Base-by-base conservation (phyloP, 2,888 invertebrate genomes). In the Subacronicta megacephala region DNA sequence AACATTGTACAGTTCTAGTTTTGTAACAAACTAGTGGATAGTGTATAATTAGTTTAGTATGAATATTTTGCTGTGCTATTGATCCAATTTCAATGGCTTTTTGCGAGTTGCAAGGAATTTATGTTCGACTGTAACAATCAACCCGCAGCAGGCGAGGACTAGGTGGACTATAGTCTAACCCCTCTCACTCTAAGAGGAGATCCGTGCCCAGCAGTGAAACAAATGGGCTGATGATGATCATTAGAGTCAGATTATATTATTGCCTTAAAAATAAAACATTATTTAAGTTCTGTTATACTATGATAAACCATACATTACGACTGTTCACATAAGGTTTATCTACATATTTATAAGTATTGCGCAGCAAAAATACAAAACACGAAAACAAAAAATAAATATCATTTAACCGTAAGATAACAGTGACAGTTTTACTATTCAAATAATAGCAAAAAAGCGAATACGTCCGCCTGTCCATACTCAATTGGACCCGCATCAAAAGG, bases 401-500 rank as follows among this genome's bases (percentile, higher is more conserved):
- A 90, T 84, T 92, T 88, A 87, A 74, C 73, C 71, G 65, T 85
- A 85, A 85, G 85, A 85, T 87, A 77, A 76, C 81, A 81, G 59
- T 90, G 93, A 92, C 93, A 92, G 87, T 92, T 91, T 92, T 92
- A 93, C 89, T 90, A 89, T 87, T 82, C 84, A 85, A 89, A 89
- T 90, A 92, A 90, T 85, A 89, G 90, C 90, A 86, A 91, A 92
- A 89, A 90, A 80, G 89, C 88, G 86, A 92, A 91, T 87, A 86
- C 81, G 84, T 89, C 86, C 84, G 86, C 81, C 85, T 90, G 93
- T 93, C 92, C 87, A 87, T 86, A 89, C 83, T 85, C 89, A 90
- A 94, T 92, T 93, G 83, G 89, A 93, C 94, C 94, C 93, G 90
- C 88, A 84, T 94, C 94, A 94, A 93, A 88, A 66, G 89, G 94